phyloP scores from a whole-genome alignment of 2,797 vertebrate species.

The Merluccius polli region DNA sequence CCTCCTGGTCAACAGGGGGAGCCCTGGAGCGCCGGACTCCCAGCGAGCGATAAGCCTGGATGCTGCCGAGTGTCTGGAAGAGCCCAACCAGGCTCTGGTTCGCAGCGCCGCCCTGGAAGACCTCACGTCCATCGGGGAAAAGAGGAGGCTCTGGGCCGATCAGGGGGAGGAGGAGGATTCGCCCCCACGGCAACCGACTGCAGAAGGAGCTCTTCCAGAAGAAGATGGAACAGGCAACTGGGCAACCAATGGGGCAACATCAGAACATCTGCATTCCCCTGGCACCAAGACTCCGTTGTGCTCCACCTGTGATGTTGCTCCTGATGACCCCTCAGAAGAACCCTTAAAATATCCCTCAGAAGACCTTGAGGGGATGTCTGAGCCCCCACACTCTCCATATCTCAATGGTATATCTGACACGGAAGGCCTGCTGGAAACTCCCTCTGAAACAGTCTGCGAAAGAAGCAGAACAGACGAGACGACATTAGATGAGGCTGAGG shows the following conservation, averaged over 20 bases:
- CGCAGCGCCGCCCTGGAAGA: slow-evolving; percentile 69
- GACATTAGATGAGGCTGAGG: slow-evolving; percentile 16
- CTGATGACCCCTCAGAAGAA: not conserved
- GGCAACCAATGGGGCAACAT: not conserved
- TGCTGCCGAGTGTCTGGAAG: slow-evolving; percentile 52
- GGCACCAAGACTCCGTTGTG: slow-evolving; percentile 1
- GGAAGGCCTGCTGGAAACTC: not conserved
- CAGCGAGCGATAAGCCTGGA: slow-evolving; percentile 64
- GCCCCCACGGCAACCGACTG: slow-evolving; percentile 6
- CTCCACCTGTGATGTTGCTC: slow-evolving; percentile 2
- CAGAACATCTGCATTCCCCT: slow-evolving; percentile 18
- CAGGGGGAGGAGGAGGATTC: slow-evolving; percentile 8
- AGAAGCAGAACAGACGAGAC: slow-evolving; percentile 39
- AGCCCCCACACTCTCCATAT: not conserved
- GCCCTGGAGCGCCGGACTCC: slow-evolving; percentile 43
- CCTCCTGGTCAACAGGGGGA: slow-evolving; percentile 28
- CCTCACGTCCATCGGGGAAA: slow-evolving; percentile 62
- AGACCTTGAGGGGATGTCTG: slow-evolving; percentile 9
- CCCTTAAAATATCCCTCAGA: slow-evolving; percentile 13
- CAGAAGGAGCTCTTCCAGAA: slow-evolving; percentile 2
- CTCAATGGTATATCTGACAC: not conserved
- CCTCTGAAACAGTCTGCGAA: slow-evolving; percentile 27
- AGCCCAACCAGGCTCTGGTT: slow-evolving; percentile 51
- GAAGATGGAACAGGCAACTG: slow-evolving; percentile 7
- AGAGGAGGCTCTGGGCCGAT: slow-evolving; percentile 17